Evolutionary conservation across 2,113 vertebrate species (phyloP), one percentile per base, ranked within the genome.

Genomic region (Columba janthina): DNA sequence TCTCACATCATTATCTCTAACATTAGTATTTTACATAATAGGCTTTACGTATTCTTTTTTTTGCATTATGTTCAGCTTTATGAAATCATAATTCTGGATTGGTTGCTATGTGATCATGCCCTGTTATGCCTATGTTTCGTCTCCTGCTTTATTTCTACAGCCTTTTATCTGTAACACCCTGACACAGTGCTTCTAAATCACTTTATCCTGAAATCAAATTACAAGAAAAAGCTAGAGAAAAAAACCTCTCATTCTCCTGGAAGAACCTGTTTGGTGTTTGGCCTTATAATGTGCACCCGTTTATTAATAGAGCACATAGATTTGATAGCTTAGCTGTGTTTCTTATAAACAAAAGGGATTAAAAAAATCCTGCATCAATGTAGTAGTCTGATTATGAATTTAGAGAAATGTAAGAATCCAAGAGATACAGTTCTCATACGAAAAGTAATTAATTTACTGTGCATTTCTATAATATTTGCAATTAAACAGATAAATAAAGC

Each of bases 141-240:
- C 70, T 95, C n/a, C 56, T 5, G 3, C 36, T 54, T 93, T 94
- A 94, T 85, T 92, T 96, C 81, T 91, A 29, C 69, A 77, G 60
- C 32, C 77, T 93, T 95, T 92, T 92, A 93, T 73, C 66, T 50
- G 29, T 88, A 95, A 86, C 88, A 85, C 15, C 15, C 54, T 78
- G 60, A 46, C 72, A 92, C 22, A 65, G 25, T 75, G 10, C 64
- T 95, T 95, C 83, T 85, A 90, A 95, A 96, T 87, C 86, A 85
- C 53, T 94, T 95, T 78, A 92, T 89, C 70, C 40, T 80, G 73
- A 97, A 95, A 97, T 88, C 42, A 90, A 92, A 94, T 90, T 93
- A 65, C 28, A 91, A 70, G 75, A 73, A 93, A 77, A 77, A 88
- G 4, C 5, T 40, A 67, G 56, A 42, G 50, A 5, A 57, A 61